Evolutionary conservation across 2,113 vertebrate genomes (phyloP), one percentile per base, ranked within the genome.

Genomic region (Mystacornis crossleyi): DNA sequence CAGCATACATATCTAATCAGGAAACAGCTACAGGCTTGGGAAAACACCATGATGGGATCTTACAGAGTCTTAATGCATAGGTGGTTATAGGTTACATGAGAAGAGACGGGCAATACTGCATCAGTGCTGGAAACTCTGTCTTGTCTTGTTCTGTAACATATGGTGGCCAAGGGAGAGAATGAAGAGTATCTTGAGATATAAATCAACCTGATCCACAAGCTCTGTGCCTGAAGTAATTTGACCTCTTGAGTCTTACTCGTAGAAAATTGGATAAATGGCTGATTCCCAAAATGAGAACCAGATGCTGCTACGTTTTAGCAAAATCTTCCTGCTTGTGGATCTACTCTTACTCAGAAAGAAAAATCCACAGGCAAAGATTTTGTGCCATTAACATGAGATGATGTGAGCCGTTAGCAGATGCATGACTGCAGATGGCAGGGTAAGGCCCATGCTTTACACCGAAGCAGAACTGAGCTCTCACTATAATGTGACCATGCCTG

Each of bases 231-330:
- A 96, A 91, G 42, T 81, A 1, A 45, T 96, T 90, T 70, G 66
- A 88, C 71, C 51, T 81, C 64, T 40, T 70, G 20, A 79, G n/a
- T 51, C 60, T 88, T 62, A n/a, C 25, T 47, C 14, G 18, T 57
- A 78, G 54, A 86, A 88, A 90, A 91, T 1, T 78, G 64, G 47
- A 78, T 74, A 71, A 87, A 86, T 54, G 33, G 24, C 34, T 47
- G 50, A 66, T 71, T 94, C 40, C 43, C 31, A 34, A 81, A 92
- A 91, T 71, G 55, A 89, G 80, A 94, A 94, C 51, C 93, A 95
- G 85, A 86, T 94, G 79, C 61, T 94, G 60, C n/a, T 84, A 38
- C 6, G 10, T 70, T 77, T 94, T 45, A 84, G 16, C 42, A 72
- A 69, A 87, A 84, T 40, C 47, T 81, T 75, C 33, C 33, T 65